These are phyloP conservation scores for Luperina testacea DNA, from an alignment of 2,888 invertebrate genomes.

Conservation along the genomic window DNA sequence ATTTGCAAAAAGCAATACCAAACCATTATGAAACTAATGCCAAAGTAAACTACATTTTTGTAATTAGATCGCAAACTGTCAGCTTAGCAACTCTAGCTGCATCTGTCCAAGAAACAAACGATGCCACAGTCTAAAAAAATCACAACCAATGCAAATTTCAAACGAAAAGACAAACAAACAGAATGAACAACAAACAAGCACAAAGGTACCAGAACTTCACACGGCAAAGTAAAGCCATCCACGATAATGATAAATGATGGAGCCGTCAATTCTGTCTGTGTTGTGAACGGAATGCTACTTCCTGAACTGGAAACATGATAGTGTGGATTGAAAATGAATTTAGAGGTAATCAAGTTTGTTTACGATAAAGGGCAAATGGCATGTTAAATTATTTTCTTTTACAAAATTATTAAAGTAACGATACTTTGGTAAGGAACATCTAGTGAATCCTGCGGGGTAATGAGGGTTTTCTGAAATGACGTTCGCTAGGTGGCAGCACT, in stretches of 20 bases:
- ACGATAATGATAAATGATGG: slow-evolving; percentile 70
- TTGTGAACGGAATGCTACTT: slow-evolving; percentile 57
- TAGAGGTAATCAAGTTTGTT: slow-evolving; percentile 43
- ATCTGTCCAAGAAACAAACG: background rate
- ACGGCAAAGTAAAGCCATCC: slow-evolving; percentile 52
- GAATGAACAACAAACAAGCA: slow-evolving; percentile 33
- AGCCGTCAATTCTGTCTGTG: slow-evolving; percentile 69
- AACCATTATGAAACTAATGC: background rate
- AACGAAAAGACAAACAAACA: slow-evolving; percentile 29
- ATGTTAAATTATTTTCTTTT: no score
- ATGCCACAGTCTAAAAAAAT: background rate
- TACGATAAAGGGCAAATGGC: background rate
- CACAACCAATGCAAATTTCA: background rate
- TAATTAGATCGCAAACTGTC: background rate
- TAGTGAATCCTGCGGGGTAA: no score
- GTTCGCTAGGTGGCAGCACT: no score
- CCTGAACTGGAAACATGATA: slow-evolving; percentile 73
- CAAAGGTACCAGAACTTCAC: slow-evolving; percentile 41
- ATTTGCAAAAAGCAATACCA: background rate
- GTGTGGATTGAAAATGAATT: slow-evolving; percentile 37
- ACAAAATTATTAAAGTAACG: no score
- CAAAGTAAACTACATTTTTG: background rate
- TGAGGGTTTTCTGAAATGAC: no score
- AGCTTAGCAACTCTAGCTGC: no score
- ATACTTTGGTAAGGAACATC: no score